phyloP scores from a whole-genome alignment of 2,113 vertebrate species.

The Lampris incognitus region DNA sequence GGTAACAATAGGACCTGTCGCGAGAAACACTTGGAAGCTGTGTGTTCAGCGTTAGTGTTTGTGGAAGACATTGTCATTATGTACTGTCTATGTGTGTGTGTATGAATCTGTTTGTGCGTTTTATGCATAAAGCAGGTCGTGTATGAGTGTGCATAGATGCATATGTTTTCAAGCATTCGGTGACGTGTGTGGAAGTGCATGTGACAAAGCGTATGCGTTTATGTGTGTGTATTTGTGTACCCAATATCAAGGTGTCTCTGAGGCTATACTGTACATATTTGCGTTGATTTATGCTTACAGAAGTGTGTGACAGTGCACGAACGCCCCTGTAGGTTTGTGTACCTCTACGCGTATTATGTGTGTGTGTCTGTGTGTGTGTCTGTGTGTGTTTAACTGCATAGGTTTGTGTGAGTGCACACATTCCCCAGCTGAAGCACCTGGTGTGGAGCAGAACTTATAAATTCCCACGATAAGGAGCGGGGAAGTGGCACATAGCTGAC shows the following conservation, averaged over 20 bases:
- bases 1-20: too few relatives aligned
- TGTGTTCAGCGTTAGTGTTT: too few relatives aligned
- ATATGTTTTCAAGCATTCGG: too few relatives aligned
- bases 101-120: too few relatives aligned
- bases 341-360: neutral
- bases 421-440: conserved; percentile 66
- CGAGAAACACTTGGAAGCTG: too few relatives aligned
- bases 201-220: too few relatives aligned
- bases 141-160: too few relatives aligned
- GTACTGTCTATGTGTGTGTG: too few relatives aligned
- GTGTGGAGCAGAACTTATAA: conserved; percentile 66
- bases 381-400: conserved; percentile 18
- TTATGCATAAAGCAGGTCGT: too few relatives aligned
- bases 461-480: conserved; percentile 76
- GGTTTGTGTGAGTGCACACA: conserved; percentile 20
- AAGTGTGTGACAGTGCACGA: conserved; percentile 21
- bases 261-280: neutral
- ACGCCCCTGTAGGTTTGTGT: conserved; percentile 6
- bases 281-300: conserved; percentile 22
- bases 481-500: conserved; percentile 78
- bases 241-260: neutral
- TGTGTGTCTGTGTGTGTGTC: conserved; percentile 6
- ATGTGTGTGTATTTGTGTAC: neutral
- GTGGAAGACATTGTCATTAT: too few relatives aligned
- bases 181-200: too few relatives aligned